Evolutionary conservation across 1,140 invertebrate genomes (phyloP), one percentile per base, ranked within the genome.

Genomic region (Drosophila simulans): DNA sequence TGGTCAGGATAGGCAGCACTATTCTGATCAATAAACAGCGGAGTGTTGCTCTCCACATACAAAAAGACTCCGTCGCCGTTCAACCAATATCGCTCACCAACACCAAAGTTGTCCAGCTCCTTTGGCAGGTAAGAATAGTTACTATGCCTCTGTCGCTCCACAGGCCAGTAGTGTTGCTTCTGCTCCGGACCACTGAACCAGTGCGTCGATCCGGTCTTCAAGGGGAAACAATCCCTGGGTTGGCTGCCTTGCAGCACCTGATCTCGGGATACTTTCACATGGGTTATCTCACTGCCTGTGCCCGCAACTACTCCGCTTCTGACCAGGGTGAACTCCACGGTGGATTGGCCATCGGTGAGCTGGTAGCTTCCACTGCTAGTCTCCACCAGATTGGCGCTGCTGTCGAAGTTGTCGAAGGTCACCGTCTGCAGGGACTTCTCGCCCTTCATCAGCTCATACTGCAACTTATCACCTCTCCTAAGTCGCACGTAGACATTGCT

Each of bases 31-130:
- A 97, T 92, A 78, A 96, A 97, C 0, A 97, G 85, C 0, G 96
- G 96, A 4, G 94, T 94, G 35, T 92, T 93, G 35, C 94, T 93
- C 48, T 95, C 93, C 5, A 96, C 94, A 74, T 93, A 94, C 25
- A 96, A 93, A 69, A 94, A 95, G 43, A 94, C 90, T 3, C 96
- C 96, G 52, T 93, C 92, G 13, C 95, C 95, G 54, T 94, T 95
- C 1, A 97, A 84, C 96, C 96, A 97, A 80, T 97, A 96, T 4
- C 95, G 95, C 80, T 97, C 96, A 0, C 94, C 92, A 1, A 97
- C 91, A 5, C 94, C 95, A 81, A 94, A 94, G 90, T 95, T 95
- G 48, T 93, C 92, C 5, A 92, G 92, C 79, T 95, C 94, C 48
- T 95, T 94, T 15, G 94, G 94, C 13, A 95, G 66, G 76, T 95